These are phyloP conservation scores for Colius striatus DNA, from an alignment of 2,113 vertebrate species.

Conservation along the genomic window DNA sequence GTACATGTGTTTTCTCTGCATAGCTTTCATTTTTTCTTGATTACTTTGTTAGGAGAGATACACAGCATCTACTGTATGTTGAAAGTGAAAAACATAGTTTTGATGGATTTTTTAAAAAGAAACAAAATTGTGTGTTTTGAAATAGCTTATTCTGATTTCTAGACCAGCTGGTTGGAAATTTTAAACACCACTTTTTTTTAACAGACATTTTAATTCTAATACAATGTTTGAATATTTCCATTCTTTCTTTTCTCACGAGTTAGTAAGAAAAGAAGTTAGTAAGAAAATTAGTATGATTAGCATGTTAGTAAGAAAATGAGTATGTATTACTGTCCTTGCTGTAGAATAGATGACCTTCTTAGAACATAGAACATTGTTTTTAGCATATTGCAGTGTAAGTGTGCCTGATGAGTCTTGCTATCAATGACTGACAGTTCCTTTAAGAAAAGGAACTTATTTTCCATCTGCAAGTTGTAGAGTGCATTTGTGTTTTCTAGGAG, in stretches of 20 bases:
- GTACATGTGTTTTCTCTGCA: not conserved
- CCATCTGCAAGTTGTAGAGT: not conserved
- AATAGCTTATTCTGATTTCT: conserved; percentile 14
- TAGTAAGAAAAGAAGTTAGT: too few relatives aligned
- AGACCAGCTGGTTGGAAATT: conserved; percentile 20
- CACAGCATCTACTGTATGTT: not conserved
- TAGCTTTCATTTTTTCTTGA: not conserved
- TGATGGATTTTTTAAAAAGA: not conserved
- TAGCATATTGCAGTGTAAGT: not conserved
- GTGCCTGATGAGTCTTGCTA: not conserved
- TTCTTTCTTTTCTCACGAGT: not conserved
- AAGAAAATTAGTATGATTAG: too few relatives aligned
- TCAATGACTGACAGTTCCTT: not conserved
- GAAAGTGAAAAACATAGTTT: not conserved
- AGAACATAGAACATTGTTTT: not conserved
- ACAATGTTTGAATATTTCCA: not conserved
- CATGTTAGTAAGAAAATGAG: too few relatives aligned
- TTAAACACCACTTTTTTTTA: not conserved
- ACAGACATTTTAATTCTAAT: conserved; percentile 35
- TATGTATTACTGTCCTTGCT: conserved; percentile 60
- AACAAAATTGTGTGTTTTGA: not conserved
- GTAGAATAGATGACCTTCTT: not conserved
- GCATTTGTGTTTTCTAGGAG: not conserved
- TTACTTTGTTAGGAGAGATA: not conserved
- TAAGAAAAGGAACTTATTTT: not conserved